Base-by-base conservation (phyloP, 2,113 vertebrate genomes). In the Dasypus novemcinctus region DNA sequence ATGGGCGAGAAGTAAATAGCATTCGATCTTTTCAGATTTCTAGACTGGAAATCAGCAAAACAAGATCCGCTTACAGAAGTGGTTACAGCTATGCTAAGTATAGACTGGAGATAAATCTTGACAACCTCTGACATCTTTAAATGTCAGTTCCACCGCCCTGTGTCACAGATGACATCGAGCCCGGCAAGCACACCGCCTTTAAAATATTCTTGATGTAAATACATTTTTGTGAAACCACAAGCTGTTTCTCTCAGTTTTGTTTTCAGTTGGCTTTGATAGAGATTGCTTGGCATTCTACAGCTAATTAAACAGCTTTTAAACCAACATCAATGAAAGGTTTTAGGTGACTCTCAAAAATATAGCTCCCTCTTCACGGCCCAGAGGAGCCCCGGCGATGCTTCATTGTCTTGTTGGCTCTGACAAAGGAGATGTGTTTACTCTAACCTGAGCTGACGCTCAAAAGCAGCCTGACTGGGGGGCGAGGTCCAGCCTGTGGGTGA, bases 231-330 rank as follows among this genome's bases (percentile, higher is more conserved):
- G 98, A 99, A 99, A 98, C 99, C 99, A 99, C 99, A 99, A 98
- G 98, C 95, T 98, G 97, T 98, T 98, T 99, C 98, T 99, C 98
- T 99, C 99, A 98, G 99, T 99, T 99, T 99, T 99, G 99, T 98
- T 99, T 99, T 99, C 98, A 98, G 97, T 96, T 96, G 97, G 97
- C 98, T 98, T 98, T 98, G 98, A 98, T 98, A 98, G 95, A 98
- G 97, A 98, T 98, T 96, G 98, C 93, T 98, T 96, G 98, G 96
- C 97, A 98, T 95, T 97, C 94, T 96, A 87, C 9, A 87, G 91
- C 94, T 94, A 87, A 96, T 97, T 95, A 64, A 68, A 88, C 68
- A 72, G 87, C 82, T 87, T 90, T 90, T 79, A 95, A 85, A 59
- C 83, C 49, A 93, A 87, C 95, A 82, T 87, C 21, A 90, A 90